Evolutionary conservation across 2,797 vertebrate genomes (phyloP).

Genomic region (Ceryle rudis): DNA sequence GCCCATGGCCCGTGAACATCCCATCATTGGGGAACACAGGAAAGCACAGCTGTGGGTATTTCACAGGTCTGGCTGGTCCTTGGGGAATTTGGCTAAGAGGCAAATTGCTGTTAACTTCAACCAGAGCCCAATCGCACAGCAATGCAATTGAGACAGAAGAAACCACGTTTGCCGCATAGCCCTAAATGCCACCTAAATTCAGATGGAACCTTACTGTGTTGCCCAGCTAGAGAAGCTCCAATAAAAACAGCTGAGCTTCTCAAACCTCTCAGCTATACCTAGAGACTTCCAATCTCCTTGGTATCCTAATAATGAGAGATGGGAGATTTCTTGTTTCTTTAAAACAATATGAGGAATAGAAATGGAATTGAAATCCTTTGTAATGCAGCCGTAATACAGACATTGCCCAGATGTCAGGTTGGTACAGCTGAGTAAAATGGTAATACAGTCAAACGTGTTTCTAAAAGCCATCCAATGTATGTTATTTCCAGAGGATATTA

Average conservation of each 20-base stretch:
- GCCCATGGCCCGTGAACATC: not conserved
- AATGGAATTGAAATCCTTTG: not conserved
- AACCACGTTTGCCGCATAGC: constrained; percentile 40
- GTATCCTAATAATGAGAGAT: not conserved
- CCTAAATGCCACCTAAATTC: not conserved
- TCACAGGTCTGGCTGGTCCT: not conserved
- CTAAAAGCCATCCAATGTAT: constrained; percentile 17
- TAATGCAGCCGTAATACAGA: not conserved
- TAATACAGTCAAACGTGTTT: not conserved
- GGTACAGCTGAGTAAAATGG: constrained; percentile 5
- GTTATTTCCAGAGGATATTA: constrained; percentile 4
- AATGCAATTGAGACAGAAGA: not conserved
- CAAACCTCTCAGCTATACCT: not conserved
- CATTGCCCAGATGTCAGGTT: constrained; percentile 30
- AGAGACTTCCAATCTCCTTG: not conserved
- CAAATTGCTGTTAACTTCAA: not conserved
- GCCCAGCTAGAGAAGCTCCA: not conserved
- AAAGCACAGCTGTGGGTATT: not conserved
- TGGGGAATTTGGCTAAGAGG: not conserved
- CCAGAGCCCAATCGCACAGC: not conserved
- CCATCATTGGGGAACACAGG: not conserved
- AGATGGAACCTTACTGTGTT: not conserved
- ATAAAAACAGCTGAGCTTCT: not conserved
- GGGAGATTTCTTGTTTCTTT: not conserved
- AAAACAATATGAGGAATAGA: not conserved